phyloP scores from a whole-genome alignment of 2,888 invertebrate genomes.

The Endomychus coccineus region DNA sequence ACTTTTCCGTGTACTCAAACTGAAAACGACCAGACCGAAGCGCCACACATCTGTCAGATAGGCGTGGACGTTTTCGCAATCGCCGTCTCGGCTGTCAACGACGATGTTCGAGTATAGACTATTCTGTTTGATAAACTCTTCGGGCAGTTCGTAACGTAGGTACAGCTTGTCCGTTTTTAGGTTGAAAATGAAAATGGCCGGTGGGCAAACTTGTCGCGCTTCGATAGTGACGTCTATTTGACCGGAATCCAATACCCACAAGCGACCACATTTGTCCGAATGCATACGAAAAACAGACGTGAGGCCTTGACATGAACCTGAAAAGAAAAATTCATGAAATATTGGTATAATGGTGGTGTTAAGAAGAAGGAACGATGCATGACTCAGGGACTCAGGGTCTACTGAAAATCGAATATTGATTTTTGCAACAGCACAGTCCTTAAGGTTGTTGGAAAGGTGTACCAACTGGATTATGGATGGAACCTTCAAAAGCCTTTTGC shows the following conservation, averaged over 20 bases:
- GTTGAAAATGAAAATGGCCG: constrained; percentile 66
- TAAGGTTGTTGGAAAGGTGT: too few species aligned
- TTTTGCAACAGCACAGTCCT: too few species aligned
- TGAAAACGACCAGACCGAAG: constrained; percentile 36
- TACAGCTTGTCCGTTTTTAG: constrained; percentile 54
- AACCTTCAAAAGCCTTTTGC: too few species aligned
- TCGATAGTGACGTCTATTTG: constrained; percentile 61
- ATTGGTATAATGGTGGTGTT: not conserved
- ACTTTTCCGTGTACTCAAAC: constrained; percentile 50
- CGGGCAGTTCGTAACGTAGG: constrained; percentile 57
- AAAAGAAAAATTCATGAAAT: constrained; percentile 16
- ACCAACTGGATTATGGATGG: too few species aligned
- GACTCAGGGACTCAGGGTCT: too few species aligned
- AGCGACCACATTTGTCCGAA: constrained; percentile 65
- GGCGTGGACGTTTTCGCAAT: constrained; percentile 57
- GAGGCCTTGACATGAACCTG: constrained; percentile 57
- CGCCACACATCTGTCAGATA: constrained; percentile 68
- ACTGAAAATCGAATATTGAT: too few species aligned
- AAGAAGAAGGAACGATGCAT: not conserved
- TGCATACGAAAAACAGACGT: constrained; percentile 71
- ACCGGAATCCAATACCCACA: constrained; percentile 78
- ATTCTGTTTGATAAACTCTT: constrained; percentile 57
- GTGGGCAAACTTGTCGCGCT: constrained; percentile 63
- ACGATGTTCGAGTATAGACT: constrained; percentile 61
- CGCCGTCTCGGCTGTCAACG: constrained; percentile 52